Percentiles rank a stretch among this genome's conserved stretches.
Conservation (phyloP, 2,113 vertebrate species). For the Brachyistius frenatus region DNA sequence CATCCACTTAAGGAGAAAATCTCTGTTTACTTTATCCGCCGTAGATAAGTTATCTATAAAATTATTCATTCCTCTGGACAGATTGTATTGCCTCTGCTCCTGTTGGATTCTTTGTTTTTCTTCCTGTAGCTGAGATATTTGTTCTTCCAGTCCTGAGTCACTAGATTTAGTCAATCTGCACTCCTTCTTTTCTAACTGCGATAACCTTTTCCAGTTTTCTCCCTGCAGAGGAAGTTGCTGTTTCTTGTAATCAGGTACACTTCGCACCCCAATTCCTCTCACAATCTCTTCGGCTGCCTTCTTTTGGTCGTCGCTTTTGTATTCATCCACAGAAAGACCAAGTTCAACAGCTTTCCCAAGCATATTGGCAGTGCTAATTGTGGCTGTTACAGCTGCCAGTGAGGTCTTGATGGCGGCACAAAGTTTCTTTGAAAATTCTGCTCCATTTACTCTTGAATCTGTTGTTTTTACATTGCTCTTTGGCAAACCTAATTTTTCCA, state of each 20-base stretch:
- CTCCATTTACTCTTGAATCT: not conserved
- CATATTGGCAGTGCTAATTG: slow-evolving; percentile 3
- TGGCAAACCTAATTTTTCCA: slow-evolving; percentile 40
- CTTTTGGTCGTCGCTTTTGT: not conserved
- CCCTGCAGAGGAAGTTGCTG: slow-evolving; percentile 66
- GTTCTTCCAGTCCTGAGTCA: not conserved
- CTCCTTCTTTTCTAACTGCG: slow-evolving; percentile 66
- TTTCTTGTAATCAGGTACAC: slow-evolving; percentile 44
- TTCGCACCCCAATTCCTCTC: not conserved
- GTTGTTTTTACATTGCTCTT: not conserved
- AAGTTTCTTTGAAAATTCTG: slow-evolving; percentile 48
- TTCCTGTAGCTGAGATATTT: slow-evolving; percentile 42
- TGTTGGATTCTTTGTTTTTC: not conserved
- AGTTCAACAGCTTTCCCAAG: slow-evolving; percentile 41
- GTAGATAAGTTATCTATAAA: slow-evolving; percentile 46
- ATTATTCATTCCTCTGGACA: slow-evolving; percentile 20
- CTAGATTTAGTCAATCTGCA: slow-evolving; percentile 37
- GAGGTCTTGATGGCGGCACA: slow-evolving; percentile 1
- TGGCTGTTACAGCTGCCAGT: rapidly evolving
- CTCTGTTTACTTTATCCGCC: slow-evolving; percentile 36
- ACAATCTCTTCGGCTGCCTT: slow-evolving; percentile 30
- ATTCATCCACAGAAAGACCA: slow-evolving; percentile 65
- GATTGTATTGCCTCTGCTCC: not conserved
- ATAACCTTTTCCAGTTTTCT: slow-evolving; percentile 56
- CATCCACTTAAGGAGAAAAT: slow-evolving; percentile 68